Conservation (phyloP, 2,797 vertebrate genomes). For the Enteromius trimaculatus region DNA sequence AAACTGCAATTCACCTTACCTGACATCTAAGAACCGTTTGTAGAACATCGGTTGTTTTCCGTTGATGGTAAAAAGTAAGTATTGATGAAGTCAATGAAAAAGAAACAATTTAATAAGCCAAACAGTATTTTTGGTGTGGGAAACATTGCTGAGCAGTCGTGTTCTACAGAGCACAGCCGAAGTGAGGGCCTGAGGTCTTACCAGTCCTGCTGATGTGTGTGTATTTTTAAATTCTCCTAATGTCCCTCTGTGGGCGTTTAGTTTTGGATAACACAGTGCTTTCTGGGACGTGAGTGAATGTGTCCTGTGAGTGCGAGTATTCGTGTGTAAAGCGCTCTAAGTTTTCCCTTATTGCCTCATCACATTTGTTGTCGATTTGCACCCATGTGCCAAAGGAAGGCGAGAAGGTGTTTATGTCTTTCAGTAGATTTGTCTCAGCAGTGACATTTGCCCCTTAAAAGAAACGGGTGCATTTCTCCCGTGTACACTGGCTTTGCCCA, state of each 20-base stretch:
- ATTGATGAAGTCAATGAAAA: slow-evolving; percentile 45
- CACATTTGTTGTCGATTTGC: slow-evolving; percentile 43
- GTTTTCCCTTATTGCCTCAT: slow-evolving; percentile 37
- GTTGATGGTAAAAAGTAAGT: slow-evolving; percentile 30
- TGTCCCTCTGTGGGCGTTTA: slow-evolving; percentile 71
- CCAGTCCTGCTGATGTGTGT: slow-evolving; percentile 69
- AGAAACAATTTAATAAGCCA: slow-evolving; percentile 67
- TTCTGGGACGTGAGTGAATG: slow-evolving; percentile 69
- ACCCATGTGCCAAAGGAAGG: slow-evolving; percentile 25
- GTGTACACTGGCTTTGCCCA: slow-evolving; percentile 68
- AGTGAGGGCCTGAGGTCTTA: slow-evolving; percentile 62
- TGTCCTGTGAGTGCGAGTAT: slow-evolving; percentile 33
- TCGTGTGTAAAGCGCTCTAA: slow-evolving; percentile 29
- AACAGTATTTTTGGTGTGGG: slow-evolving; percentile 66
- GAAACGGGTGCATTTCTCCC: slow-evolving; percentile 35
- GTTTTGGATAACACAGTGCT: slow-evolving; percentile 66
- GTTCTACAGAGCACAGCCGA: slow-evolving; percentile 64
- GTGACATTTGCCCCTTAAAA: slow-evolving; percentile 42
- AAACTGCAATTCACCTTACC: background rate
- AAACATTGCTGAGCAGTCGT: slow-evolving; percentile 70
- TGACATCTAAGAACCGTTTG: background rate
- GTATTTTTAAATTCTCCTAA: slow-evolving; percentile 74
- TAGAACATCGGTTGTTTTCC: background rate
- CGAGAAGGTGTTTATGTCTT: slow-evolving; percentile 42
- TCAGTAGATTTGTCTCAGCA: slow-evolving; percentile 37